Base-by-base conservation (phyloP, 2,797 vertebrate species). In the Malurus splendens region DNA sequence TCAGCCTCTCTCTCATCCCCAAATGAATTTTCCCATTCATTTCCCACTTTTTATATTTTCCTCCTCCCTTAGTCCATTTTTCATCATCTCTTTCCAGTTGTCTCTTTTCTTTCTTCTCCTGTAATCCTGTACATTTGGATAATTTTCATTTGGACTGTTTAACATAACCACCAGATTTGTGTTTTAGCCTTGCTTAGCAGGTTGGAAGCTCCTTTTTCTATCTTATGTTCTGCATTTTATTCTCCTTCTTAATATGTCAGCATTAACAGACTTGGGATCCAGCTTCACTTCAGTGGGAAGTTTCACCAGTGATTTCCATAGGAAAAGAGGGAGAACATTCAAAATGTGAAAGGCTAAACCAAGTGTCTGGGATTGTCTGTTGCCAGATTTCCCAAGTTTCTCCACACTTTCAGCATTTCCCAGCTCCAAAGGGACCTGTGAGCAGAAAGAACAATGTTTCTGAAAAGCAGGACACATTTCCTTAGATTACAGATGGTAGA, bases 121-220 rank as follows among this genome's bases (percentile, higher is more conserved):
- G 60, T 90, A 94, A 92, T 89, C 86, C 82, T 73, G 27, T 62
- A 41, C 33, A 86, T 89, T 94, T 93, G 85, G 90, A 87, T 93
- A 93, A 90, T 65, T 93, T 87, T 93, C 66, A 89, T 95, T 90
- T 90, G 64, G 74, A 67, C 60, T 87, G 10, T 48, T 94, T 93
- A 94, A 47, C 87, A 94, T 92, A 91, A 95, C 94, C 89, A 94
- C 90, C 2, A 6, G 45, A 93, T 95, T 94, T 93, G 92, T 95
- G 64, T 94, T 90, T 87, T 67, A 90, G 89, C 94, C 92, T 87
- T 86, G 90, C 76, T 92, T 6, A 3, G 54, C 90, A 83, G 82
- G 92, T 86, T 87, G 52, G 86, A 78, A 70, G 22, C 33, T 92
- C 48, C 25, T 18, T 75, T 93, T 90, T 94, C 89, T 87, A 8